Base-by-base conservation (phyloP, 2,797 vertebrate genomes). In the Monodelphis domestica region DNA sequence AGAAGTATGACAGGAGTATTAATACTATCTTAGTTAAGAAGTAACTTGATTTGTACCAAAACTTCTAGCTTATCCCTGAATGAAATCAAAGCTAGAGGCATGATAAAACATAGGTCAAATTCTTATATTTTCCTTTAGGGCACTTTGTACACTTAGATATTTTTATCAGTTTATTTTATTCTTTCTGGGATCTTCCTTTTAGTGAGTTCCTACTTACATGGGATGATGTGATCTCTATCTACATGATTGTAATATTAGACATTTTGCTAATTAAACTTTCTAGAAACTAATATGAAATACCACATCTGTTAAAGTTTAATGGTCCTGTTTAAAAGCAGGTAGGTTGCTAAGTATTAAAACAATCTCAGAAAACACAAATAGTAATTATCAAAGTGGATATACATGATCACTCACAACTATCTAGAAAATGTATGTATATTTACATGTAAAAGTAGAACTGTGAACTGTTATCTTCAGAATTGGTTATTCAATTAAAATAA, bases 221-320 rank as follows among this genome's bases (percentile, higher is more conserved):
- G 26, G 30, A 2, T 70, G 55, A 57, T 87, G 3, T 54, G 63
- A 91, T 89, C 55, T 63, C 59, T 59, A 88, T 56, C n/a, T n/a
- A n/a, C n/a, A n/a, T n/a, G n/a, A n/a, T n/a, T n/a, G 29, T 94
- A 12, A 28, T 70, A 38, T 38, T 95, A 87, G 78, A 28, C 91
- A 24, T 29, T 3, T 94, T 26, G 70, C 14, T 91, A 88, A 92
- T 94, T 89, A 87, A 94, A 89, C 45, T 93, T 94, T 1, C 2
- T 33, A 87, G 33, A 91, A 92, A 89, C 33, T 90, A 30, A 88
- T 91, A 51, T 3, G 56, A 91, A 89, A 92, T 55, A 0, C 54
- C 63, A 51, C 53, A 52, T 54, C 89, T 54, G 50, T 63, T 89
- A 17, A 30, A 70, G 33, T 53, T 93, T 88, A 90, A 56, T 70